Percentiles rank a stretch among this genome's conserved stretches.
These are phyloP conservation scores for Lophochroa leadbeateri DNA, from an alignment of 2,113 vertebrate species.

Conservation along the genomic window DNA sequence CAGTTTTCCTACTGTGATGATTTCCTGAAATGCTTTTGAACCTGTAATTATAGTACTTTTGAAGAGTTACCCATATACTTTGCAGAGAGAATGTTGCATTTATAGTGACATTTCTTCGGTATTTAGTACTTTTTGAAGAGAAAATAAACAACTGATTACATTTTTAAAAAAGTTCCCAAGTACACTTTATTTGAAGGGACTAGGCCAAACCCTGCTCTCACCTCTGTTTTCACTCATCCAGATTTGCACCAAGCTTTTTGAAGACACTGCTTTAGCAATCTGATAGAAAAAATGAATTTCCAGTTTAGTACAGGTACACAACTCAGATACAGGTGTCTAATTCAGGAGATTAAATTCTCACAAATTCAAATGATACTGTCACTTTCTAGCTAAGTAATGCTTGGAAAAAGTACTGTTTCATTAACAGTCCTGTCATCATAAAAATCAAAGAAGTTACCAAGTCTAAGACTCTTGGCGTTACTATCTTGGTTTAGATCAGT, in stretches of 20 bases:
- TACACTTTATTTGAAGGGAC: not conserved
- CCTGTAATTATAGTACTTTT: not conserved
- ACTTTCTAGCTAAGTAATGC: not conserved
- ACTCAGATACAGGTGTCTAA: not conserved
- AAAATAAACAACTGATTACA: not conserved
- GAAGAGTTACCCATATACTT: not conserved
- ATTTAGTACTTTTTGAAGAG: not conserved
- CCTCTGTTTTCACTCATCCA: not conserved
- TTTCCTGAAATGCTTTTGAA: not conserved
- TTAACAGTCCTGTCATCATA: not conserved
- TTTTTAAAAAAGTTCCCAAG: not conserved
- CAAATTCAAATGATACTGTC: not conserved
- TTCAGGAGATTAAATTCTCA: not conserved
- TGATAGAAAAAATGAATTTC: not conserved
- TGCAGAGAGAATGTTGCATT: not conserved
- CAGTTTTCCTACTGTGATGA: not conserved
- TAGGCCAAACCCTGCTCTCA: not conserved
- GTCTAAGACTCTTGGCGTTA: not conserved
- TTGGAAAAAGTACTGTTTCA: not conserved
- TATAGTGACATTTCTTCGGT: not conserved
- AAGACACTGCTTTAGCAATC: not conserved
- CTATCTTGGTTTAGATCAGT: not conserved
- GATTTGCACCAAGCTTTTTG: not conserved
- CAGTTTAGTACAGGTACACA: not conserved
- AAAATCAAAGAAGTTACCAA: not conserved